Base-by-base conservation (phyloP, 1,140 invertebrate species). In the Danaus plexippus region DNA sequence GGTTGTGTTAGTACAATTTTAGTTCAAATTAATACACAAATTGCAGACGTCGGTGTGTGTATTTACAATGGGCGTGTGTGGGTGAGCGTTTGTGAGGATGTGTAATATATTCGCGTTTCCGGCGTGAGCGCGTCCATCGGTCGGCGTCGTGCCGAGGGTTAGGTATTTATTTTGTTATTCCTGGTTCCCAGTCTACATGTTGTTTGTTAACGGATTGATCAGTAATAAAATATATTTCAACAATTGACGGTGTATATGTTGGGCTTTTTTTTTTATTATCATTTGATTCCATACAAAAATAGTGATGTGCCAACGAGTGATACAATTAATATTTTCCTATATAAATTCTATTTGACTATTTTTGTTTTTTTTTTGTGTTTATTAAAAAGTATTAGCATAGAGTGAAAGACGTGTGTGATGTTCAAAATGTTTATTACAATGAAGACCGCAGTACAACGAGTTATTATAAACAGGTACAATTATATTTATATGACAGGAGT, bases 361-460 rank as follows among this genome's bases (percentile, higher is more conserved):
- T n/a, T n/a, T n/a, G n/a, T n/a, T n/a, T n/a, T 6, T 2, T 22
- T 22, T 22, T 22, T 22, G 18, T 22, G 18, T 22, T 22, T 22
- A 22, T 22, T 2, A 22, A 22, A 22, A 22, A 2, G 6, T 7
- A 57, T 57, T 54, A 59, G 15, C 49, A 32, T 6, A 32, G 22
- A 32, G 4, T 32, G 22, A 32, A 32, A 32, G 22, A 4, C 22
- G 7, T 32, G 22, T 32, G 22, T 67, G 69, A 74, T 82, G 76
- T 84, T 75, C 77, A 80, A 84, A 85, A 80, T 83, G 77, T 87
- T 85, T 87, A 85, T 85, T 85, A 84, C 74, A 82, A 73, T 81
- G 77, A 81, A 82, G 75, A 81, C 75, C 69, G 70, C 67, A 67
- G 76, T 79, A 84, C 78, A 81, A 74, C 63, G 52, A 74, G 75